A percentile compares a stretch with the other conserved stretches of the same genome.
Conservation (phyloP, 2,888 invertebrate species). For the Hirtodrosophila trivittata region DNA sequence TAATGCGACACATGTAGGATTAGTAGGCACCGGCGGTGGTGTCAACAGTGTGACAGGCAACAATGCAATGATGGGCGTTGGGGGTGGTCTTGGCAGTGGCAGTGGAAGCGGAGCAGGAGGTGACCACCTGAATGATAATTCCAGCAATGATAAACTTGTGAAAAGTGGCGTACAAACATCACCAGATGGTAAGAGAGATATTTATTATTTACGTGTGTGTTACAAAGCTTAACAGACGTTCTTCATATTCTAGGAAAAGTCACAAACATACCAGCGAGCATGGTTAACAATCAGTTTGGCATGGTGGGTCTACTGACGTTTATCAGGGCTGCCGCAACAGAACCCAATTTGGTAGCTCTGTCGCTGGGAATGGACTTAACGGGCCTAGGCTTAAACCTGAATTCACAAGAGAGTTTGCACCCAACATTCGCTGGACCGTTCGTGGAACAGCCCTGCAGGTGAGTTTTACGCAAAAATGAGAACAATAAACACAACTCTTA, state of each 20-base stretch:
- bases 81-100: constrained; percentile 67
- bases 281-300: constrained; percentile 99
- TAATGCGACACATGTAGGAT: constrained; percentile 67
- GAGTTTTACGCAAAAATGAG: constrained; percentile 36
- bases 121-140: constrained; percentile 83
- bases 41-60: constrained; percentile 67
- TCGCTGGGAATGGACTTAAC: constrained; percentile 99
- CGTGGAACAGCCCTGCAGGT: constrained; percentile 97
- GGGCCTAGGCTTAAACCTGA: constrained; percentile 98
- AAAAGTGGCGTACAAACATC: constrained; percentile 97
- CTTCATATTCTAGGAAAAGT: constrained; percentile 89
- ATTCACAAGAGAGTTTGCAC: constrained; percentile 98
- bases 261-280: constrained; percentile 98
- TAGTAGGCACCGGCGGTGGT: constrained; percentile 51
- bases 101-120: constrained; percentile 73
- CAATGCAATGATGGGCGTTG: constrained; percentile 76
- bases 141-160: constrained; percentile 85
- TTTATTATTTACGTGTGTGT: background rate
- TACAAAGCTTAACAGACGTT: background rate
- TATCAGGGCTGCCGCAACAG: constrained; percentile 98
- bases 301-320: constrained; percentile 99
- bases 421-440: constrained; percentile 99
- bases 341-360: constrained; percentile 97
- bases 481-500: background rate
- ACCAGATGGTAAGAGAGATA: constrained; percentile 89